These are phyloP conservation scores for Agapetus fuscipes DNA, from an alignment of 2,888 invertebrate genomes.

Conservation along the genomic window DNA sequence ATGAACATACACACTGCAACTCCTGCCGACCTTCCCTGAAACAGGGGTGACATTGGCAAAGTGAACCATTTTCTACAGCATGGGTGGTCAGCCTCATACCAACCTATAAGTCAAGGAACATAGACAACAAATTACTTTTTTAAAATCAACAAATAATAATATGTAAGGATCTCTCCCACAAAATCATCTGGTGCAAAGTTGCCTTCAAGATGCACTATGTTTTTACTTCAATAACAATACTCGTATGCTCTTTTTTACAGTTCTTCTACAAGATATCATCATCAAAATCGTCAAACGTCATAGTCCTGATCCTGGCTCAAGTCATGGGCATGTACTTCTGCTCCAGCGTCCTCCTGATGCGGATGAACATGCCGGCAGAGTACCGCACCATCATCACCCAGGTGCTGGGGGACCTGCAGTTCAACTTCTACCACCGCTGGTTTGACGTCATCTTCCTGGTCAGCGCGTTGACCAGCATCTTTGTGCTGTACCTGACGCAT, in stretches of 20 bases:
- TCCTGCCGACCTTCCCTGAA: no score
- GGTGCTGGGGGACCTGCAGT: slow-evolving; percentile 93
- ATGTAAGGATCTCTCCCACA: no score
- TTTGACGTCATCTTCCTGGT: slow-evolving; percentile 99
- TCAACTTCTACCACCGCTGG: slow-evolving; percentile 99
- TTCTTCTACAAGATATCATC: slow-evolving; percentile 99
- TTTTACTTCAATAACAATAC: no score
- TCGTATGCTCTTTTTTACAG: slow-evolving; percentile 45
- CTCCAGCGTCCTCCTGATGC: slow-evolving; percentile 90
- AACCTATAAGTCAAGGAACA: no score
- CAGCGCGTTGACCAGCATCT: slow-evolving; percentile 90
- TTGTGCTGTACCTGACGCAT: slow-evolving; percentile 91
- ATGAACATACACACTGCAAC: no score
- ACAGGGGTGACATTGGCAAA: no score
- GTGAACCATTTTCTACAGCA: no score
- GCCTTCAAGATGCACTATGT: no score
- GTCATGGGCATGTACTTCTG: slow-evolving; percentile 99
- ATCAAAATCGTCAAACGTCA: slow-evolving; percentile 96
- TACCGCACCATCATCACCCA: slow-evolving; percentile 79
- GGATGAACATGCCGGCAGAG: slow-evolving; percentile 99
- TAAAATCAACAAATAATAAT: no score
- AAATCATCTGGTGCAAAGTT: no score
- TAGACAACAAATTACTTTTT: no score
- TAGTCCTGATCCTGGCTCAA: slow-evolving; percentile 92
- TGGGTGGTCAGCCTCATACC: no score